phyloP scores from a whole-genome alignment of 1,140 invertebrate species.

The Caerostris darwini region DNA sequence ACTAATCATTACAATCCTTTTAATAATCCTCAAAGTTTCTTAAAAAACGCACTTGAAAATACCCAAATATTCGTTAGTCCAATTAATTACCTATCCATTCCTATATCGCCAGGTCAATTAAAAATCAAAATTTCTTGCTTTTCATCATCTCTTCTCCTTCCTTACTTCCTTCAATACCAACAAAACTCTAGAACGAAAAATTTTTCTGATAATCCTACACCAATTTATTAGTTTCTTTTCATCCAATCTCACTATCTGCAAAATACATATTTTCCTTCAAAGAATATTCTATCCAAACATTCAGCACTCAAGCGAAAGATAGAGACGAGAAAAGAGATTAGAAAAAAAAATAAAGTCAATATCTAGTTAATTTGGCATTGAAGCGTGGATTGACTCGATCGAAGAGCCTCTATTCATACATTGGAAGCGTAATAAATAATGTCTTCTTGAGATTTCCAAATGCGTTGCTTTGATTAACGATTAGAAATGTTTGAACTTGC shows the following conservation, averaged over 20 bases:
- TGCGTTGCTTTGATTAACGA: constrained; percentile 71
- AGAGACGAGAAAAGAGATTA: background rate
- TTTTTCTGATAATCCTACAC: constrained; percentile 29
- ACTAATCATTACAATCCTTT: too few relatives aligned
- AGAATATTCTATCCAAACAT: constrained; percentile 20
- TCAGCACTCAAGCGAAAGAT: background rate
- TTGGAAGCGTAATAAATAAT: constrained; percentile 64
- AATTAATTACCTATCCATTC: background rate
- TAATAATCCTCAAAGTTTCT: too few relatives aligned
- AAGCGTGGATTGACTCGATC: constrained; percentile 51
- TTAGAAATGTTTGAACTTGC: constrained; percentile 63
- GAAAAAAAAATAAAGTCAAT: constrained; percentile 58
- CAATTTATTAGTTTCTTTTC: constrained; percentile 12
- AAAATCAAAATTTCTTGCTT: background rate
- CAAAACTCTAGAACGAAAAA: background rate
- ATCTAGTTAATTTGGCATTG: constrained; percentile 63
- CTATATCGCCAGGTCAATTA: background rate
- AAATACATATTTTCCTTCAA: constrained; percentile 7
- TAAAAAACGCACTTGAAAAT: too few relatives aligned
- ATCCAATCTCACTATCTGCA: background rate
- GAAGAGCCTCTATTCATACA: constrained; percentile 50
- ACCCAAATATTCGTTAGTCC: background rate
- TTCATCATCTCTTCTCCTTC: background rate
- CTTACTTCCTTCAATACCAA: background rate
- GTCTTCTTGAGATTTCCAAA: constrained; percentile 58